Evolutionary conservation across 2,797 vertebrate genomes (phyloP), one percentile per base, ranked within the genome.

Genomic region (Bovichtus diacanthus): DNA sequence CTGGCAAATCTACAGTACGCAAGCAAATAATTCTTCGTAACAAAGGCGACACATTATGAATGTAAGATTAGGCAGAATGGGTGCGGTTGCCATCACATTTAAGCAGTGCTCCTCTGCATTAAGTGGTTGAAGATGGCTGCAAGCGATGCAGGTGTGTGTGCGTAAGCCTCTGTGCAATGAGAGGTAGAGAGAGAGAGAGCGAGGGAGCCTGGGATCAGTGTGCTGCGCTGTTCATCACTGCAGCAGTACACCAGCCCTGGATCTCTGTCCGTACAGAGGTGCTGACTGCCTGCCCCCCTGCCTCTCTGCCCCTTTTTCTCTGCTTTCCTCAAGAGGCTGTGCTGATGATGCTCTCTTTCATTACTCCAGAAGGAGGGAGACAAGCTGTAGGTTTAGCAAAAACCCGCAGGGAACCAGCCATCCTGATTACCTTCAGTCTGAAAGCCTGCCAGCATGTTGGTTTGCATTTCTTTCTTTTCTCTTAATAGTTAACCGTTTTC

Each of bases 161-260:
- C 53, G 87, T 83, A 83, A 77, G 87, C 84, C 60, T 82, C 74
- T 80, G 89, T 90, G 89, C 84, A 83, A 60, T 84, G 89, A 87
- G 88, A 88, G 88, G 80, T 60, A 69, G 84, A 85, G 80, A 63
- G 87, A 81, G 83, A 63, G 83, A 60, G 81, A 75, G 87, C 39
- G 69, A 86, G 81, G 63, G 85, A 90, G 91, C 77, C 81, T 84
- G 82, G 86, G 85, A 91, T 92, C 90, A 89, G 90, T 89, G 92
- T 93, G 91, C 92, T 93, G 91, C 82, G 61, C 90, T 92, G 92
- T 92, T 92, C 91, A 92, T 94, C 92, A 90, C 93, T 94, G 93
- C 93, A 94, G 93, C 88, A 94, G 83, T 86, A 90, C 90, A 81
- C 82, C 88, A 93, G 85, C 84, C 74, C 83, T 18, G 78, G 88